Evolutionary conservation across 2,888 invertebrate species (phyloP), one percentile per base, ranked within the genome.

Genomic region (Drosophila neonasuta): DNA sequence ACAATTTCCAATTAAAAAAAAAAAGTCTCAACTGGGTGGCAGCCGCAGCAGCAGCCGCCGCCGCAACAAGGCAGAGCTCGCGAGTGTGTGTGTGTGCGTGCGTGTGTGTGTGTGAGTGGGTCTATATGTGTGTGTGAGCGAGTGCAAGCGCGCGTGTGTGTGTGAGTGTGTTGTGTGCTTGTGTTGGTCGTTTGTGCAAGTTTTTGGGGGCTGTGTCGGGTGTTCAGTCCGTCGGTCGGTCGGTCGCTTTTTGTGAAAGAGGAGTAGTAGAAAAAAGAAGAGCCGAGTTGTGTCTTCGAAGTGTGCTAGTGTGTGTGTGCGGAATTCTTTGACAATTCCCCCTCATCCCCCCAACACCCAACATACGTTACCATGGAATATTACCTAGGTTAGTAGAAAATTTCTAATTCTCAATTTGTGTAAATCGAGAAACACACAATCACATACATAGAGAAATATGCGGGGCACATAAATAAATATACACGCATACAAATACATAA

Each of bases 291-390:
- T 81, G 75, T 81, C 84, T 81, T 80, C 64, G 24, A 66, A 70
- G 30, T 67, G 54, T 62, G 58, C 44, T 36, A 36, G 41, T 68
- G 56, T 71, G 74, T 77, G 64, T 69, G 68, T 75, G 68, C 65
- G 79, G 79, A 83, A 77, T 86, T 84, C 84, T 76, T 76, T 78
- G 74, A 80, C 71, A 76, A 86, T 84, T 84, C 68, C 74, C 69
- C 36, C 24, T 24, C 24, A 24, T 24, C 24, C 24, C 24, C 24
- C 24, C 24, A 24, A 24, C 24, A 24, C 6, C 32, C 81, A 86
- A 83, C 85, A 83, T 85, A 85, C 82, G 85, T 85, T 80, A 83
- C 76, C 86, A 85, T 85, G 85, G 89, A 89, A 85, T 89, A 89
- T 79, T 88, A 87, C 86, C 77, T 88, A 86, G 89, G 89, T 89